Conservation (phyloP, 2,888 invertebrate species). For the Drosophila niveifrons region DNA sequence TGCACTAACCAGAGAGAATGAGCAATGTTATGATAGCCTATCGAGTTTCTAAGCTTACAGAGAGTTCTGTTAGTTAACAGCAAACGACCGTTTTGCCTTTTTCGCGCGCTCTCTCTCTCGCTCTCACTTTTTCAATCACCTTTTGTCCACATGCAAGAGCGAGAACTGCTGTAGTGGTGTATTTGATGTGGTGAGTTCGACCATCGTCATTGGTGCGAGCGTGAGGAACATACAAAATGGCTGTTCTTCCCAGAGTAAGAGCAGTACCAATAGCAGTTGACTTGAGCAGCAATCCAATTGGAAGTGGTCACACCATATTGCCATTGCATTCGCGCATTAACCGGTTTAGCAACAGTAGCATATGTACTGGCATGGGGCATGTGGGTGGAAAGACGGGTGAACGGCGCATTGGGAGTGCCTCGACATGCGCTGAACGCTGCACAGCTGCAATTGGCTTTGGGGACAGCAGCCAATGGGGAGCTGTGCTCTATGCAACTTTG, state of each 20-base stretch:
- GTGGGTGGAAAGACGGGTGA: conserved; percentile 50
- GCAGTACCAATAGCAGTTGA: conserved; percentile 32
- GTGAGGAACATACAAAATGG: conserved; percentile 56
- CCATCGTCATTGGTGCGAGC: conserved; percentile 36
- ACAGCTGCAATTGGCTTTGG: conserved; percentile 33
- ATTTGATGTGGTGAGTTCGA: conserved; percentile 35
- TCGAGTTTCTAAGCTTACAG: conserved; percentile 11
- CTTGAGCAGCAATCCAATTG: conserved; percentile 65
- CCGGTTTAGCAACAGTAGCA: conserved; percentile 42
- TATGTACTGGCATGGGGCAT: conserved; percentile 50
- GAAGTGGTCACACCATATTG: conserved; percentile 41
- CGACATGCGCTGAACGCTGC: conserved; percentile 50
- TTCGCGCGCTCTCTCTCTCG: neutral
- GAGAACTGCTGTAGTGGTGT: conserved; percentile 22
- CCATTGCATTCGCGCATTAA: conserved; percentile 54
- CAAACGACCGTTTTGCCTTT: neutral
- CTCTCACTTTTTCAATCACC: neutral
- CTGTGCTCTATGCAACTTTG: conserved; percentile 28
- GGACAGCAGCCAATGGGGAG: conserved; percentile 44
- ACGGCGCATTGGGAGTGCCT: conserved; percentile 60
- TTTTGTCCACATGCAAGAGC: conserved; percentile 8
- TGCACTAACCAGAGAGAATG: neutral
- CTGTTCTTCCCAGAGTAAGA: conserved; percentile 35
- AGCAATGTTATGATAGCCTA: neutral
- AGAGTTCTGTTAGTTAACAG: conserved; percentile 46